Evolutionary conservation across 2,888 invertebrate genomes (phyloP), one percentile per base, ranked within the genome.

Genomic region (Geotrupes spiniger): DNA sequence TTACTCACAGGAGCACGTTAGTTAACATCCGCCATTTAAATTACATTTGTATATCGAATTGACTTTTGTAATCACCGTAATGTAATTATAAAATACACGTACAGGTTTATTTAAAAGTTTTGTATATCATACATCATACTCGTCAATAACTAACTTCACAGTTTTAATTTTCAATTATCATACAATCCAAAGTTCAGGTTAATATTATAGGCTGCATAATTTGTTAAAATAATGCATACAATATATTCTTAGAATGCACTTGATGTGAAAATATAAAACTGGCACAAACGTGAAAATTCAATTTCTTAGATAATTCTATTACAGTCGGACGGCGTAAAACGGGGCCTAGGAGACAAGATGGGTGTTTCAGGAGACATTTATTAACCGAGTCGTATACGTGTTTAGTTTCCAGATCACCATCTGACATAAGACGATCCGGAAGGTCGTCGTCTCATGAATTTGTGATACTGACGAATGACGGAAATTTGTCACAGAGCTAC

Each of bases 401-500:
- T 54, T 44, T 46, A 39, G 52, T 42, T 52, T 54, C 42, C 50
- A 44, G 42, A 54, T 46, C 46, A 40, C 36, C 38, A 31, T n/a
- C 39, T 33, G 43, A 36, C 42, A 42, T 37, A 42, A 47, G 46
- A 51, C 36, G 43, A 40, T 31, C 38, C 37, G 29, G 37, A 15
- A 10, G 11, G 21, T 17, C 38, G 38, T 16, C 17, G 52, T 56
- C 56, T 57, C 59, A 55, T 54, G 59, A 59, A 55, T 58, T 61
- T 58, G 55, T 60, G 61, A 63, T 61, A 55, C 62, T 66, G 65
- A 68, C 63, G 61, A 63, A 66, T 66, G 64, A 56, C 58, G 52
- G 55, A 61, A 65, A 68, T 67, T 67, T 65, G 66, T 66, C 66
- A 64, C 60, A 62, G 60, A 61, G 55, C 54, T 57, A 60, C 68